Conservation (phyloP, 2,888 invertebrate genomes). For the Erebia aethiops region DNA sequence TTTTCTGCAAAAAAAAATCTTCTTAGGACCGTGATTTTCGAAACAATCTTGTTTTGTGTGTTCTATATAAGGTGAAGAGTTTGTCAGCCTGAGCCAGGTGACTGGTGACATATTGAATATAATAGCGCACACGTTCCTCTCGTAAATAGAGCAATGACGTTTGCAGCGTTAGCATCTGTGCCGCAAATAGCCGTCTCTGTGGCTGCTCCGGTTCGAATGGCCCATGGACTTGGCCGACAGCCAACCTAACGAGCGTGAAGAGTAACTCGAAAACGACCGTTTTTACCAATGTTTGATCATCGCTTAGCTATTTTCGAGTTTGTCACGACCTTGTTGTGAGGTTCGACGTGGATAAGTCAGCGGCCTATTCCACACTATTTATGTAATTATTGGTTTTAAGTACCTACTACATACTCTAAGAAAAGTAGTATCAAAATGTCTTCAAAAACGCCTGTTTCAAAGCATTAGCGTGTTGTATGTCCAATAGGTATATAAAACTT, state of each 20-base stretch:
- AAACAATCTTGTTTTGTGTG: background rate
- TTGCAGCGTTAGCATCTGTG: constrained; percentile 65
- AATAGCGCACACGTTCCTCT: constrained; percentile 66
- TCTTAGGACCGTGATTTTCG: background rate
- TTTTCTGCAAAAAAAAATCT: constrained; percentile 83
- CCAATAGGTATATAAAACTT: too few species aligned
- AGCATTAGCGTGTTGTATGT: background rate
- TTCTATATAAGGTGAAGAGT: constrained; percentile 2
- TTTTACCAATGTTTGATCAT: constrained; percentile 77
- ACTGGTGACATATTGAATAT: constrained; percentile 76
- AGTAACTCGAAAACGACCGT: constrained; percentile 73
- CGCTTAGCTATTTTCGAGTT: constrained; percentile 73
- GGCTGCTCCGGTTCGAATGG: constrained; percentile 71
- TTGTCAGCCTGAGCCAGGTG: constrained; percentile 58
- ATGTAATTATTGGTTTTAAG: constrained; percentile 43
- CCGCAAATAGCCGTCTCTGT: constrained; percentile 73
- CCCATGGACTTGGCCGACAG: constrained; percentile 67
- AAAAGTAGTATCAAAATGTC: background rate
- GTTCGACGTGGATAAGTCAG: constrained; percentile 62
- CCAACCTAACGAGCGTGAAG: constrained; percentile 64
- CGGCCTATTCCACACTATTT: constrained; percentile 68
- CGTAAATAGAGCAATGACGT: constrained; percentile 80
- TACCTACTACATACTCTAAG: background rate
- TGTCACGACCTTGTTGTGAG: constrained; percentile 72
- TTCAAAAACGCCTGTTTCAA: background rate